Percentiles rank a stretch among this genome's conserved stretches.
These are phyloP conservation scores for Sinonovacula constricta DNA, from an alignment of 1,140 invertebrate genomes.

Conservation along the genomic window DNA sequence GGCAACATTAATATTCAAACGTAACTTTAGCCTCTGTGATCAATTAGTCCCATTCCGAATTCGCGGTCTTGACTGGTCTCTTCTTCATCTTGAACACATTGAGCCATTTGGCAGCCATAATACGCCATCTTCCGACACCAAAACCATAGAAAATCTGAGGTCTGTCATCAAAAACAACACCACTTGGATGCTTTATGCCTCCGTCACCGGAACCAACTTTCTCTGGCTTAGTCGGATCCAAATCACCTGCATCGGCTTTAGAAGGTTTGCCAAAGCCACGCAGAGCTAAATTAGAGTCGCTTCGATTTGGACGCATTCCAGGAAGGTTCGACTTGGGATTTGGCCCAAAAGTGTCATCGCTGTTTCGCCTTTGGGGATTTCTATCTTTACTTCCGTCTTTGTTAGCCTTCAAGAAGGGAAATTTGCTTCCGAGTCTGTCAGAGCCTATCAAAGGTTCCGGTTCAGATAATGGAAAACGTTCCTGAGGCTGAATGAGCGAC, in stretches of 20 bases:
- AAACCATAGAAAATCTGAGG: constrained; percentile 38
- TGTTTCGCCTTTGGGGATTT: neutral
- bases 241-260: no score
- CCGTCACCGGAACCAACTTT: no score
- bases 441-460: constrained; percentile 29
- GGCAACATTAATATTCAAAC: no score
- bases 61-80: constrained; percentile 32
- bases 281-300: constrained; percentile 16
- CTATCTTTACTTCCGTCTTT: neutral
- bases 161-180: no score
- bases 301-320: constrained; percentile 25
- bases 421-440: constrained; percentile 29
- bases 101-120: constrained; percentile 28
- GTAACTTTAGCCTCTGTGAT: no score
- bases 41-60: constrained; percentile 27
- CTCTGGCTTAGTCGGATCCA: no score
- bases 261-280: no score
- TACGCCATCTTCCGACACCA: constrained; percentile 35
- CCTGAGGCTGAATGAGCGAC: neutral
- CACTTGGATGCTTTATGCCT: no score
- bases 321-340: neutral
- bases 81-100: constrained; percentile 41
- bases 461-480: constrained; percentile 3
- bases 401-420: constrained; percentile 20
- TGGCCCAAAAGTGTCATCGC: neutral